These are phyloP conservation scores for Blastobasis adustella DNA, from an alignment of 2,888 invertebrate species.

Conservation along the genomic window DNA sequence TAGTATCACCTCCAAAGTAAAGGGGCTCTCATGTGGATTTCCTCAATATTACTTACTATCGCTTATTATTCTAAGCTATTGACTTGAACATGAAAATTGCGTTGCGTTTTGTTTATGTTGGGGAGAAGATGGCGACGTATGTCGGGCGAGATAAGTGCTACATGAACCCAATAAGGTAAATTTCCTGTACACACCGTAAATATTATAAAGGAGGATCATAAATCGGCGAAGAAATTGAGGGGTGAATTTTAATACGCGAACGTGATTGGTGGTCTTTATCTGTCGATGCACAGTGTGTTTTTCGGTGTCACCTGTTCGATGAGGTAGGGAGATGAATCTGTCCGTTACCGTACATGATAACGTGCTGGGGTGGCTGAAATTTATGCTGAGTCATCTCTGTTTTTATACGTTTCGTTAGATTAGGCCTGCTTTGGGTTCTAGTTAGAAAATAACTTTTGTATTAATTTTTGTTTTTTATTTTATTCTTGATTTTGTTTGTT, in stretches of 20 bases:
- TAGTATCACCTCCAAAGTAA: slow-evolving; percentile 30
- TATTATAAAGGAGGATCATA: slow-evolving; percentile 43
- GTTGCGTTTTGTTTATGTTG: slow-evolving; percentile 64
- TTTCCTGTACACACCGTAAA: slow-evolving; percentile 40
- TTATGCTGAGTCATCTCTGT: too few relatives aligned
- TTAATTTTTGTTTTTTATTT: too few relatives aligned
- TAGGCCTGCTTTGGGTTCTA: too few relatives aligned
- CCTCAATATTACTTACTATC: slow-evolving; percentile 67
- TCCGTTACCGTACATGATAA: too few relatives aligned
- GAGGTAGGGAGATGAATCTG: too few relatives aligned
- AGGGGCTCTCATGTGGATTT: slow-evolving; percentile 53
- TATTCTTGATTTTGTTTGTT: too few relatives aligned
- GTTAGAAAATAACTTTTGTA: too few relatives aligned
- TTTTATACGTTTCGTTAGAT: too few relatives aligned
- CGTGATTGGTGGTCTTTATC: slow-evolving; percentile 18
- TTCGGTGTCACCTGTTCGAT: too few relatives aligned
- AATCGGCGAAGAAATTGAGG: slow-evolving; percentile 39
- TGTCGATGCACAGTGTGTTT: background rate
- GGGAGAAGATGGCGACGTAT: slow-evolving; percentile 45
- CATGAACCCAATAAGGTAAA: slow-evolving; percentile 42
- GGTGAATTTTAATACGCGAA: slow-evolving; percentile 46
- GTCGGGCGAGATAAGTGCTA: slow-evolving; percentile 46
- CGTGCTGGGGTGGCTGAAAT: too few relatives aligned
- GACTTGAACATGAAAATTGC: slow-evolving; percentile 71
- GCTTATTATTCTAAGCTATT: slow-evolving; percentile 73